These are phyloP conservation scores for Pachyramphus minor DNA, from an alignment of 2,113 vertebrate species.

Conservation along the genomic window DNA sequence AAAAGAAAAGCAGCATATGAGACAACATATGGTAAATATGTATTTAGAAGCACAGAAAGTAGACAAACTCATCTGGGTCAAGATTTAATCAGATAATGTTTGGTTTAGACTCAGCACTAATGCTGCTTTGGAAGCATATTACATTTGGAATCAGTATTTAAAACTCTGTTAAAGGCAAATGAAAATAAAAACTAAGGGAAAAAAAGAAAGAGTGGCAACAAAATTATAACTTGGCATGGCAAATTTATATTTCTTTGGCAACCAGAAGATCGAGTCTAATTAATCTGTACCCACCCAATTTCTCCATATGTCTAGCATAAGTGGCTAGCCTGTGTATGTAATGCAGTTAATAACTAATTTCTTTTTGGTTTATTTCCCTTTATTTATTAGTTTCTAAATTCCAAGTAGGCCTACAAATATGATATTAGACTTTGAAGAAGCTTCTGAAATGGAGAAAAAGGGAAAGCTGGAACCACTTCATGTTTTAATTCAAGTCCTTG, in stretches of 20 bases:
- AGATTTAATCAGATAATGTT: slow-evolving; percentile 66
- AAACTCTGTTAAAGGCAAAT: neutral
- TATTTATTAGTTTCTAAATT: neutral
- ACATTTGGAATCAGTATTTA: slow-evolving; percentile 32
- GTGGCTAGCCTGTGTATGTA: neutral
- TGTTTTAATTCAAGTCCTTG: neutral
- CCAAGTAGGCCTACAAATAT: neutral
- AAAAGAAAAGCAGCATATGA: slow-evolving; percentile 60
- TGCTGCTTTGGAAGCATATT: slow-evolving; percentile 49
- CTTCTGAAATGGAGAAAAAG: neutral
- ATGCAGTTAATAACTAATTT: neutral
- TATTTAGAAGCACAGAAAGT: slow-evolving; percentile 55
- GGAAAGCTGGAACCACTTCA: neutral
- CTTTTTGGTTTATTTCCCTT: neutral
- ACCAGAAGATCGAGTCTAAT: neutral
- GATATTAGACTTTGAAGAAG: neutral
- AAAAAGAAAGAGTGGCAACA: neutral
- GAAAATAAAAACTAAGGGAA: neutral
- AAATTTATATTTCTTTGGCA: neutral
- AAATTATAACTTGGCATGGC: neutral
- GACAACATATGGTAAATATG: slow-evolving; percentile 67
- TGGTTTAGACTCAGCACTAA: slow-evolving; percentile 47
- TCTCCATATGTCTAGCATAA: neutral
- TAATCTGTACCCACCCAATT: neutral
- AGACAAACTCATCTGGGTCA: slow-evolving; percentile 65